Percentiles rank a stretch among this genome's conserved stretches.
These are phyloP conservation scores for Xenentodon cancila DNA, from an alignment of 2,797 vertebrate genomes.

Conservation along the genomic window DNA sequence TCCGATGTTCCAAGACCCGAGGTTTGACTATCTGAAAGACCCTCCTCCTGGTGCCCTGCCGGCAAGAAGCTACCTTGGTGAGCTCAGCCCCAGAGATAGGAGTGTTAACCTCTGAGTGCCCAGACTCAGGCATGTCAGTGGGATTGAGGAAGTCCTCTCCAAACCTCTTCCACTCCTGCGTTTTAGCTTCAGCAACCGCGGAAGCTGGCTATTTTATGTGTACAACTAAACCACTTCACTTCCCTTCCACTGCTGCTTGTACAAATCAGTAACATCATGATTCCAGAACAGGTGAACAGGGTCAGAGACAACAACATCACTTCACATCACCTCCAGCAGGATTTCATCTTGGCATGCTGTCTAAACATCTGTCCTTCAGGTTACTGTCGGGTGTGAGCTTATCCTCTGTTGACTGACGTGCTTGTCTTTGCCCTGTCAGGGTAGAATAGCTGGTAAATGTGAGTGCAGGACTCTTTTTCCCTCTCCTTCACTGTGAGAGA, in stretches of 20 bases:
- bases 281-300: constrained; percentile 9
- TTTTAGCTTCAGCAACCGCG: no score
- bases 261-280: constrained; percentile 1
- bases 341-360: constrained; percentile 38
- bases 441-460: constrained; percentile 70
- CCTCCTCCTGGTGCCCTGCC: no score
- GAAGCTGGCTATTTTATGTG: background rate
- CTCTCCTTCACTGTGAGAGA: constrained; percentile 63
- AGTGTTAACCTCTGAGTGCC: no score
- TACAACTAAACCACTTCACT: background rate
- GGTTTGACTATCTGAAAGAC: no score
- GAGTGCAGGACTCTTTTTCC: constrained; percentile 53
- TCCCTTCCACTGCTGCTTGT: background rate
- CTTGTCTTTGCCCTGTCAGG: constrained; percentile 78
- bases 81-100: no score
- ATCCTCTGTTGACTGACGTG: constrained; percentile 64
- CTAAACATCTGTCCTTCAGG: constrained; percentile 65
- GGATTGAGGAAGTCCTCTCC: no score
- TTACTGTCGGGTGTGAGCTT: constrained; percentile 47
- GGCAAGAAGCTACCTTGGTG: no score
- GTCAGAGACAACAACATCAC: constrained; percentile 30
- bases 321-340: constrained; percentile 46
- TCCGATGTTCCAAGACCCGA: no score
- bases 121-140: no score
- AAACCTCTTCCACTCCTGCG: no score